phyloP scores from a whole-genome alignment of 2,113 vertebrate species.

The Balaeniceps rex region DNA sequence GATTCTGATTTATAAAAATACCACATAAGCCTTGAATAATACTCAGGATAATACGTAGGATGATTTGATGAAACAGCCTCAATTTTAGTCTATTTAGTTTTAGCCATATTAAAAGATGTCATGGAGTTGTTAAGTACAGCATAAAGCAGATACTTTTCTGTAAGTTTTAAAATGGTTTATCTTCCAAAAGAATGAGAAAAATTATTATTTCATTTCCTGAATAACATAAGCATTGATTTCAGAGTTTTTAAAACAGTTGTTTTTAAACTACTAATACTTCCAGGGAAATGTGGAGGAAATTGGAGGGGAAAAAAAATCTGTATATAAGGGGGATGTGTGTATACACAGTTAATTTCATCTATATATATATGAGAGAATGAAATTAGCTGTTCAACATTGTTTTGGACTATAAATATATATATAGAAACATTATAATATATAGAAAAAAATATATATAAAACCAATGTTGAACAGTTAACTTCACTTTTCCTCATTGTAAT shows the following conservation, averaged over 20 bases:
- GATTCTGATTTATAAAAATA: neutral
- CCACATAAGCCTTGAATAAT: neutral
- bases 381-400: neutral
- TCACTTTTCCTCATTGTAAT: neutral
- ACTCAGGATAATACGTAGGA: neutral
- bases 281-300: neutral
- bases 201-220: neutral
- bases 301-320: no score
- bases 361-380: neutral
- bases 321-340: rapidly evolving
- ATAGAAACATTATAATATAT: no score
- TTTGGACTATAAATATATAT: neutral
- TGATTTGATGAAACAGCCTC: neutral
- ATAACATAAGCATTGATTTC: neutral
- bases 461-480: no score
- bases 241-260: neutral
- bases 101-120: neutral
- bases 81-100: neutral
- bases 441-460: no score
- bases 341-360: neutral
- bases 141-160: neutral
- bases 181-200: neutral
- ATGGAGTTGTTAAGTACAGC: neutral
- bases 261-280: neutral
- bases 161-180: neutral